These are phyloP conservation scores for Oryctolagus cuniculus DNA, from an alignment of 2,113 vertebrate species.

Conservation along the genomic window mOryCun1.1 NC_091448.1:7676001-7676500, in stretches of 20 bases:
- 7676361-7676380: neutral
- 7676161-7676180: neutral
- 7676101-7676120: neutral
- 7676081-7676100: rapidly evolving
- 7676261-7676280: neutral
- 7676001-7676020: neutral
- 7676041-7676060: neutral
- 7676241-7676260: neutral
- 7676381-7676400: neutral
- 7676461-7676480: neutral
- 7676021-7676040: no score
- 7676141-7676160: neutral
- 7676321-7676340: neutral
- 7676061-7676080: neutral
- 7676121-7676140: neutral
- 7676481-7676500: neutral
- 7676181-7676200: conserved; percentile 6
- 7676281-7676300: neutral
- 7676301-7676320: neutral
- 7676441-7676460: neutral
- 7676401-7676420: neutral
- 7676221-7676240: neutral
- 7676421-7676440: neutral
- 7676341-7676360: neutral
- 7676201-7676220: neutral